Conservation (phyloP, 2,797 vertebrate species). For the Coccyzus lansbergi region DNA sequence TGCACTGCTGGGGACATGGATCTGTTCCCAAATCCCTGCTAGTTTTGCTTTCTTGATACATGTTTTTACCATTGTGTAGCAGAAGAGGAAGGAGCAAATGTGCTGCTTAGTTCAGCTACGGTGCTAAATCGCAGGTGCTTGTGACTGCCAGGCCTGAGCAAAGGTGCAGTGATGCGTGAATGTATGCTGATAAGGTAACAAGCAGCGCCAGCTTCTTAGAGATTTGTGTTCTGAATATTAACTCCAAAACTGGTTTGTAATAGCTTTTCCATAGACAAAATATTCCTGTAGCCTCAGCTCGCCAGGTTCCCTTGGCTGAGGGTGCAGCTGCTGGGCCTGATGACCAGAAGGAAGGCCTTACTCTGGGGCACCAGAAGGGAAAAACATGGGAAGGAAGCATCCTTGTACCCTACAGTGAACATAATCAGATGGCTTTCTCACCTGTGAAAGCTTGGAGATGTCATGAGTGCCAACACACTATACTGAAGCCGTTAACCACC, state of each 20-base stretch:
- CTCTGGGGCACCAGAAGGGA: not conserved
- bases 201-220: not conserved
- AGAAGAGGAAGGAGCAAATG: conserved; percentile 12
- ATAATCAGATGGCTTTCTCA: accelerated
- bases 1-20: not conserved
- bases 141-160: not conserved
- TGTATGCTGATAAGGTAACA: not conserved
- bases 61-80: not conserved
- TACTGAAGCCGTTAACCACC: not conserved
- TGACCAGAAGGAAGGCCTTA: not conserved
- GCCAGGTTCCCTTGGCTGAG: not conserved
- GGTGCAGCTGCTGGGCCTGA: accelerated
- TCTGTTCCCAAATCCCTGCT: accelerated
- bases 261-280: not conserved
- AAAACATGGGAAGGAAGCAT: accelerated
- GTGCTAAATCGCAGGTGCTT: conserved; percentile 1
- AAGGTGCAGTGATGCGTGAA: not conserved
- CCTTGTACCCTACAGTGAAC: not conserved
- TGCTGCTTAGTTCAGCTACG: not conserved
- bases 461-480: not conserved
- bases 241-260: not conserved
- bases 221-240: not conserved
- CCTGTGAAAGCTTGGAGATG: not conserved
- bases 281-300: not conserved
- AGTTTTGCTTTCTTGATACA: accelerated